Base-by-base conservation (phyloP, 2,888 invertebrate genomes). In the Plutella xylostella region DNA sequence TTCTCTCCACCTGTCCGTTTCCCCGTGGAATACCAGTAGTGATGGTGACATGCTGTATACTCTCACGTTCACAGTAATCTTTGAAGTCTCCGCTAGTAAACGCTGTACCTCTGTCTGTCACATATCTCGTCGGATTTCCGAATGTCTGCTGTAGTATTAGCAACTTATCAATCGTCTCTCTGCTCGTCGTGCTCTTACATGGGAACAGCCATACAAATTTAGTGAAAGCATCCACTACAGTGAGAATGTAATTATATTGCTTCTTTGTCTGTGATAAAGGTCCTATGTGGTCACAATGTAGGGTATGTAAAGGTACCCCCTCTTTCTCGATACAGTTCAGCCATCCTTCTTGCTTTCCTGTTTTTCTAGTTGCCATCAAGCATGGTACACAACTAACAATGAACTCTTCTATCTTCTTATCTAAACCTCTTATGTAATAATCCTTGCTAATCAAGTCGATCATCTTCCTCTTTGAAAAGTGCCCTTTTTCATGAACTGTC, bases 211-310 rank as follows among this genome's bases (percentile, higher is more conserved):
- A 5, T 12, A 4, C 59, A 17, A 17, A 53, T 43, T 11, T 11
- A 28, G 21, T 44, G 19, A 14, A 20, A 19, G 4, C 38, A 4
- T 5, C 33, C 37, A 11, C 17, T 38, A 11, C 28, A 15, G 7
- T 25, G n/a, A 18, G 6, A 3, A 20, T 19, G 20, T 19, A 18
- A 17, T 42, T 14, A 4, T 18, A 12, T 17, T 17, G 30, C 15
- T 4, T 7, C 4, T 14, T 11, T 6, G n/a, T n/a, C n/a, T n/a
- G n/a, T n/a, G 56, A 52, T 1, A 63, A 25, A 0, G 64, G 65
- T 9, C 64, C 68, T 3, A 70, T 42, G 45, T 63, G 67, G 47
- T 71, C 70, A 4, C 62, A 39, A 33, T 68, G 64, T 7, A n/a
- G 14, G 2, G 42, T 12, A 12, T 55, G 42, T 3, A 68, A 38